Evolutionary conservation across 2,113 vertebrate genomes (phyloP).

Genomic region (Brachionichthys hirsutus): DNA sequence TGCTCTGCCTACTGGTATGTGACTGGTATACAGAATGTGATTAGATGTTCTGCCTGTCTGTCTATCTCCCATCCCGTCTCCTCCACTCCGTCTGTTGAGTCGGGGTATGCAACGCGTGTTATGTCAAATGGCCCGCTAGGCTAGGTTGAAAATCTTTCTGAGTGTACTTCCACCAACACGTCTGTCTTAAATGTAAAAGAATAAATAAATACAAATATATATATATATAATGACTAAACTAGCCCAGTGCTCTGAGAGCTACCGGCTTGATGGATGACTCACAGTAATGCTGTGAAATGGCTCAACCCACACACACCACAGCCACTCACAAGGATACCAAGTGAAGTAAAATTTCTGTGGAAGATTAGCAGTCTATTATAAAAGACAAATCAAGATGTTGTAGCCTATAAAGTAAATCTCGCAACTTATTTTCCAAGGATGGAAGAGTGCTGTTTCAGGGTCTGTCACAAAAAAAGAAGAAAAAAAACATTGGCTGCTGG

Average conservation of each 20-base stretch:
- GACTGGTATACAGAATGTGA: background rate
- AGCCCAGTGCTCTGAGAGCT: slow-evolving; percentile 55
- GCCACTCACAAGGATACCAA: slow-evolving; percentile 28
- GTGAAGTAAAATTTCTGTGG: slow-evolving; percentile 27
- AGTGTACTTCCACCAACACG: slow-evolving; percentile 42
- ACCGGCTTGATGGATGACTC: slow-evolving; percentile 74
- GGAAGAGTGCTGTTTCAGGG: slow-evolving; percentile 16
- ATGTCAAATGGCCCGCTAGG: slow-evolving; percentile 27
- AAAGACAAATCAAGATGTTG: slow-evolving; percentile 18
- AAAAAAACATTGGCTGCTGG: slow-evolving; percentile 7
- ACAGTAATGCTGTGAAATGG: slow-evolving; percentile 68
- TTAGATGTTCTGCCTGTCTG: background rate
- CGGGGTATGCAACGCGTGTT: slow-evolving; percentile 13
- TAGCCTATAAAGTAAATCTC: slow-evolving; percentile 32
- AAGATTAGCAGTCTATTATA: slow-evolving; percentile 29
- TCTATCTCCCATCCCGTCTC: slow-evolving; percentile 9
- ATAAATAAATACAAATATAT: slow-evolving; percentile 28
- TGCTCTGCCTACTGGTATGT: background rate
- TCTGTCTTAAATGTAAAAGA: no score
- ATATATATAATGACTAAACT: slow-evolving; percentile 67
- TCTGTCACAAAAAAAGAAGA: slow-evolving; percentile 36
- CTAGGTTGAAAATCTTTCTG: slow-evolving; percentile 27
- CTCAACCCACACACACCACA: slow-evolving; percentile 67
- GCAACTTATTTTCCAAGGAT: slow-evolving; percentile 35
- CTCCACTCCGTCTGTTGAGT: slow-evolving; percentile 6